Base-by-base conservation (phyloP, 2,888 invertebrate species). In the Hirtodrosophila histrioides region DNA sequence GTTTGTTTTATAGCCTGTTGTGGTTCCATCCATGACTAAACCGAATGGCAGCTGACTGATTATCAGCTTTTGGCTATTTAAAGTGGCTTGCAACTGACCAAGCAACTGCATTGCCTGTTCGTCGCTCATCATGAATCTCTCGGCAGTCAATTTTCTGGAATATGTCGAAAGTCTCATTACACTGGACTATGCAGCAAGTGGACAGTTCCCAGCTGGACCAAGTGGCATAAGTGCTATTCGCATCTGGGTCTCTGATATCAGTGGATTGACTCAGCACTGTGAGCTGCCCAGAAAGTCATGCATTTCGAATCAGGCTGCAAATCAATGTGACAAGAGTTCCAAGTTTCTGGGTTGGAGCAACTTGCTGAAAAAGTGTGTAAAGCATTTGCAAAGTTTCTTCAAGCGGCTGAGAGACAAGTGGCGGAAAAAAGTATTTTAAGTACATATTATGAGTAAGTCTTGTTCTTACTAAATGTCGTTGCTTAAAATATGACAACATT, bases 61-160 rank as follows among this genome's bases (percentile, higher is more conserved):
- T 8, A 9, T 31, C 6, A 7, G 11, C 27, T 9, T 36, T 31
- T 56, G 35, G 33, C 53, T 51, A 57, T 67, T 62, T 69, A 69
- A 77, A 54, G 31, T 36, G 33, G 8, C 27, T 5, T 27, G 2
- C 27, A 12, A 37, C 6, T 23, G 11, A 1, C 0, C 10, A 57
- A 35, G 36, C 50, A 46, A 43, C 29, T 48, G 45, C 80, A 86
- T 51, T 79, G 36, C 5, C 4, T 33, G 17, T 5, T n/a, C 23
- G 35, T 9, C 24, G 27, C 23, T 60, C 46, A 56, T 39, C 64
- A 81, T 86, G 81, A 86, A 86, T 67, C 57, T 78, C 24, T 81
- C 81, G 10, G 35, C 81, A 5, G 44, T 11, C 11, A 56, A 56
- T 35, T 81, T 81, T 54, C 12, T 86, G 48, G 64, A 67, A 24